Percentiles rank a stretch among this genome's conserved stretches.
Evolutionary conservation across 1,140 invertebrate genomes (phyloP).

Genomic region (Zelostemma sp.): DNA sequence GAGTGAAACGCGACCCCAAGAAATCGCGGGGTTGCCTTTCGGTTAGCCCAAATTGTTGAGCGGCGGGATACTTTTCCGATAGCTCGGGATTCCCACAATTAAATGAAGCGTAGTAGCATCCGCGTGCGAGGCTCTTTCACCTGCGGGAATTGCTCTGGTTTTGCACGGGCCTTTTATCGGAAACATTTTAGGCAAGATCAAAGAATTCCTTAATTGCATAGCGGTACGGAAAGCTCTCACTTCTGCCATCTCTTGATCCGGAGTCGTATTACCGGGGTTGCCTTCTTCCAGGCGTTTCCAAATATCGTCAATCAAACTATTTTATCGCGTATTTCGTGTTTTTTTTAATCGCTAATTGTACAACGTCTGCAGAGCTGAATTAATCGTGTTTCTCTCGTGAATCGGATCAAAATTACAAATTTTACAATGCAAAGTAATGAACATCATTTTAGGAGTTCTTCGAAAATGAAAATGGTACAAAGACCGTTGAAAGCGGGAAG

Average conservation of each 20-base stretch:
- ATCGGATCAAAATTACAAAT: no score
- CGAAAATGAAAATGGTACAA: no score
- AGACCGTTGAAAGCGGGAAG: no score
- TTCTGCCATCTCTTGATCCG: constrained; percentile 53
- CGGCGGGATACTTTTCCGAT: constrained; percentile 47
- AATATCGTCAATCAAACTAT: no score
- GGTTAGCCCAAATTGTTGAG: constrained; percentile 43
- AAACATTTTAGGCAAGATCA: constrained; percentile 65
- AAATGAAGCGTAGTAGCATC: constrained; percentile 63
- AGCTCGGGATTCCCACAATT: constrained; percentile 64
- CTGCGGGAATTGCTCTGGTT: constrained; percentile 63
- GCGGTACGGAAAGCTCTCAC: constrained; percentile 46
- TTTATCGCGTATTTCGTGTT: no score
- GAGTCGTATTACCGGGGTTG: constrained; percentile 43
- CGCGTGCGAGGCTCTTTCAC: constrained; percentile 59
- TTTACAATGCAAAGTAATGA: no score
- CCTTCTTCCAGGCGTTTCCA: constrained; percentile 31
- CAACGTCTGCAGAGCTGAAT: no score
- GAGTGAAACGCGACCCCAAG: constrained; percentile 43
- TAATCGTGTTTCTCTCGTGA: no score
- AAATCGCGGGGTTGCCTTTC: constrained; percentile 40
- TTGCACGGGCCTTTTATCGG: constrained; percentile 62
- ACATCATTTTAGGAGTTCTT: no score
- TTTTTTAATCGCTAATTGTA: no score
- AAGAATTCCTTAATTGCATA: constrained; percentile 63